phyloP scores from a whole-genome alignment of 1,140 invertebrate genomes.

The Potamilus streckersoni region DNA sequence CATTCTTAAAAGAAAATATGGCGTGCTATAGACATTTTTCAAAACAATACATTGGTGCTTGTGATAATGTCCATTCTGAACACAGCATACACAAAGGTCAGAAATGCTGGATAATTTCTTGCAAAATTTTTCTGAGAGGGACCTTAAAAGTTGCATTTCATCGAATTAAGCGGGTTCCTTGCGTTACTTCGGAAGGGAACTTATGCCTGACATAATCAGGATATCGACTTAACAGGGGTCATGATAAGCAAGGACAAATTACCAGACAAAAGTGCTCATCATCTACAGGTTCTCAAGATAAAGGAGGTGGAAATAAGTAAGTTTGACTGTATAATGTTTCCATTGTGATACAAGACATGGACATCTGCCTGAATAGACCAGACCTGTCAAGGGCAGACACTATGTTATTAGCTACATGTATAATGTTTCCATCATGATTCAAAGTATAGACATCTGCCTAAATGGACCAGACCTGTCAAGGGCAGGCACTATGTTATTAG shows the following conservation, averaged over 20 bases:
- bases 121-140: no score
- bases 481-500: background rate
- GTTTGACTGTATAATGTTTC: conserved; percentile 90
- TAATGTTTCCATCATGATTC: conserved; percentile 93
- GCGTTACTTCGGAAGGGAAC: no score
- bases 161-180: no score
- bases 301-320: no score
- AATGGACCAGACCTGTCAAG: conserved; percentile 82
- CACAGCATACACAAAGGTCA: no score
- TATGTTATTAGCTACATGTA: conserved; percentile 57
- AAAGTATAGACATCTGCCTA: conserved; percentile 89
- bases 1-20: background rate
- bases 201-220: no score
- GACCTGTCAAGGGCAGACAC: conserved; percentile 72
- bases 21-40: background rate
- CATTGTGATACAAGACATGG: conserved; percentile 92
- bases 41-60: background rate
- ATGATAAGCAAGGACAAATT: no score
- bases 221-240: no score
- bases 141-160: no score
- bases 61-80: background rate
- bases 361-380: conserved; percentile 90
- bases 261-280: no score
- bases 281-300: no score
- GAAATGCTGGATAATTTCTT: no score